These are phyloP conservation scores for Mus minutoides DNA, from an alignment of 2,797 vertebrate genomes.

Conservation along the genomic window DNA sequence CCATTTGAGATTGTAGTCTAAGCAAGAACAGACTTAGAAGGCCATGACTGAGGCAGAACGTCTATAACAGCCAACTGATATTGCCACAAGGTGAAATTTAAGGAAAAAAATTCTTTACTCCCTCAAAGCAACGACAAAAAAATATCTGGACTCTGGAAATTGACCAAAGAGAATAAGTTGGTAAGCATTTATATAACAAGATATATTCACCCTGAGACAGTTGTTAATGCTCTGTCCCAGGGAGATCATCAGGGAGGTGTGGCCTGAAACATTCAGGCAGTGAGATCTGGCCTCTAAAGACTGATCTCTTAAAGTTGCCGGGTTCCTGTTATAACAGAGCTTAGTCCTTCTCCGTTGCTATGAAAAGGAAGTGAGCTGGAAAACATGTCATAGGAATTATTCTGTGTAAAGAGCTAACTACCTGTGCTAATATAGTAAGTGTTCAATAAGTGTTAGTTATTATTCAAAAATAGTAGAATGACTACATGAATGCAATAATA, in stretches of 20 bases:
- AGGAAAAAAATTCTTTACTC: neutral
- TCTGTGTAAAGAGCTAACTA: neutral
- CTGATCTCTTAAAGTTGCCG: neutral
- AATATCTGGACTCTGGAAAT: neutral
- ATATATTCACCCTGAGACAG: neutral
- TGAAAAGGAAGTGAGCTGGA: conserved; percentile 38
- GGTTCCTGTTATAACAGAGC: neutral
- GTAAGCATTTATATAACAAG: conserved; percentile 6
- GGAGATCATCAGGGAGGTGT: neutral
- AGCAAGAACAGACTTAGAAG: neutral
- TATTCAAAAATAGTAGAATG: neutral
- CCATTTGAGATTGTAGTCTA: neutral
- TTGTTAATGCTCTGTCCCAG: neutral
- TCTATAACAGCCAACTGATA: neutral
- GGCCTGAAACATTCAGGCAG: neutral
- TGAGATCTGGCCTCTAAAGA: neutral
- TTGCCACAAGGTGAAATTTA: neutral
- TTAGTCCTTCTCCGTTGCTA: neutral
- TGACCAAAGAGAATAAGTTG: conserved; percentile 15
- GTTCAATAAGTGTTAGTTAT: neutral
- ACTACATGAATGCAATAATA: neutral
- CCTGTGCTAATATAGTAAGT: conserved; percentile 28
- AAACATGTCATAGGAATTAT: neutral
- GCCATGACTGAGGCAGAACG: neutral
- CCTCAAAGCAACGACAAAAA: conserved; percentile 16